Evolutionary conservation across 2,797 vertebrate genomes (phyloP).

Genomic region (Discoglossus pictus): DNA sequence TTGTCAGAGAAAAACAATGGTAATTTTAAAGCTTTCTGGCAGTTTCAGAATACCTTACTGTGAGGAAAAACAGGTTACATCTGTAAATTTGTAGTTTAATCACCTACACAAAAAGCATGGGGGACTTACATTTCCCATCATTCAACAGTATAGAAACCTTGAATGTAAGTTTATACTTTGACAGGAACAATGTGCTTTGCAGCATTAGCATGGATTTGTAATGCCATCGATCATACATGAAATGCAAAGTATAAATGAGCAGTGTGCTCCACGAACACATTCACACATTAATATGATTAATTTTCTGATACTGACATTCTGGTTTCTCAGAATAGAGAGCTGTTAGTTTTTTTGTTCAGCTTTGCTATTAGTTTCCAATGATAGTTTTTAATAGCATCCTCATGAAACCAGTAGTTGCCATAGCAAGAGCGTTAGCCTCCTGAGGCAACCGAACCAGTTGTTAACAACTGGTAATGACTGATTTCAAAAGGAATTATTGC

Average conservation of each 20-base stretch:
- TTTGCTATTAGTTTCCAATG: constrained; percentile 58
- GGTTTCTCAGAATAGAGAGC: constrained; percentile 2
- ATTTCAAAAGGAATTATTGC: constrained; percentile 57
- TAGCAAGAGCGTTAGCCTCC: constrained; percentile 56
- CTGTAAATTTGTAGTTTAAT: no score
- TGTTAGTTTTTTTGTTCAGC: constrained; percentile 51
- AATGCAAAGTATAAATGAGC: background rate
- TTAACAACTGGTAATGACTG: constrained; percentile 55
- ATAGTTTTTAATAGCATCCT: constrained; percentile 57
- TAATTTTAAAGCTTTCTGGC: no score
- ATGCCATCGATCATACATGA: background rate
- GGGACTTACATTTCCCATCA: no score
- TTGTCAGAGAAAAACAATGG: no score
- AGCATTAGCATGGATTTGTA: background rate
- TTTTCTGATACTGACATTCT: background rate
- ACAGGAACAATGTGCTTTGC: background rate
- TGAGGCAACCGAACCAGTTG: constrained; percentile 55
- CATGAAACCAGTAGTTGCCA: constrained; percentile 58
- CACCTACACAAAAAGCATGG: no score
- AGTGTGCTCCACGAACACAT: background rate
- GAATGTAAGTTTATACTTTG: background rate
- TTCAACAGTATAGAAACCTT: background rate
- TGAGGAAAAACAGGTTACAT: no score
- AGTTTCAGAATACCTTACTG: no score
- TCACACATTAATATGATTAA: background rate